A percentile compares a stretch with the other conserved stretches of the same genome.
Conservation (phyloP, 2,888 invertebrate species). For the Gandaritis pyraliata region DNA sequence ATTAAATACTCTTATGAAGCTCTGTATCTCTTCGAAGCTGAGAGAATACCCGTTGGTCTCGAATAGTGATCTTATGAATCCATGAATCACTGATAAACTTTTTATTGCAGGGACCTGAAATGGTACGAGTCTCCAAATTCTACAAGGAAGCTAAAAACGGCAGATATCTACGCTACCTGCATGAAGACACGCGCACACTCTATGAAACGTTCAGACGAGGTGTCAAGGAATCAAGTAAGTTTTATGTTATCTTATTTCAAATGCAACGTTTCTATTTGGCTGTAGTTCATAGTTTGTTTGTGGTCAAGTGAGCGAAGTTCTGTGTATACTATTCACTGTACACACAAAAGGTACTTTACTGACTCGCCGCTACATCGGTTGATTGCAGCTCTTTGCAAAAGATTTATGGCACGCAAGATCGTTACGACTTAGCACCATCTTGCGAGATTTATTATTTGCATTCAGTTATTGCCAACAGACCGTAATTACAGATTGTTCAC, state of each 20-base stretch:
- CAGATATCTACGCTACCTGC: slow-evolving; percentile 92
- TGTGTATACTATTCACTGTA: neutral
- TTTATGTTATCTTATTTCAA: too few species aligned
- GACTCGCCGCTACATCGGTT: slow-evolving; percentile 27
- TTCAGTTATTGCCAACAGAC: slow-evolving; percentile 46
- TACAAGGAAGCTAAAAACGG: slow-evolving; percentile 95
- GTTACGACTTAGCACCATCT: slow-evolving; percentile 43
- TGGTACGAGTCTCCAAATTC: slow-evolving; percentile 95
- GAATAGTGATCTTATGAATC: neutral
- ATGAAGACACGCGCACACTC: slow-evolving; percentile 94
- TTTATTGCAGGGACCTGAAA: slow-evolving; percentile 91
- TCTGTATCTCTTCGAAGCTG: too few species aligned
- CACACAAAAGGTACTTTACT: slow-evolving; percentile 21
- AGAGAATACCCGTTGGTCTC: too few species aligned
- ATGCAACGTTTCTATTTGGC: neutral
- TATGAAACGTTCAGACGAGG: slow-evolving; percentile 96
- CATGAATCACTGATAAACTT: neutral
- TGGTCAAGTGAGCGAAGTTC: slow-evolving; percentile 11
- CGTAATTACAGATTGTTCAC: slow-evolving; percentile 48
- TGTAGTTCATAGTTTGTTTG: neutral
- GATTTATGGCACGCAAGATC: slow-evolving; percentile 39
- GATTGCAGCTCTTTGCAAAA: slow-evolving; percentile 30
- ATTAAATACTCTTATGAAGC: too few species aligned
- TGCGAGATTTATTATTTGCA: slow-evolving; percentile 43
- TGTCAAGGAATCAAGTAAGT: slow-evolving; percentile 95